Evolutionary conservation across 2,797 vertebrate genomes (phyloP).

Genomic region (Dryobates pubescens): DNA sequence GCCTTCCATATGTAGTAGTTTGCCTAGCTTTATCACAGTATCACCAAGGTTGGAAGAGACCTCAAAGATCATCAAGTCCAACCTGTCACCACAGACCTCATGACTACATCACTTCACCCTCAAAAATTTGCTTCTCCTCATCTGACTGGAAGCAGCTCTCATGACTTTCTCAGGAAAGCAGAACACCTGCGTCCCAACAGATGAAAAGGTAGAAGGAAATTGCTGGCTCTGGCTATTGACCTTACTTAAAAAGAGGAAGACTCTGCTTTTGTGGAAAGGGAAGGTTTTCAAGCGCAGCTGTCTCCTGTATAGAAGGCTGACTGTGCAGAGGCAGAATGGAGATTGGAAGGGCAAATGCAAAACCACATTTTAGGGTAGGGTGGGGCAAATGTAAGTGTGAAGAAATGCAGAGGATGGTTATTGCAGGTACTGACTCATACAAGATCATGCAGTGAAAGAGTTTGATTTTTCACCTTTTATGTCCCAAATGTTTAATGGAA

Average conservation of each 20-base stretch:
- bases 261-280: background rate
- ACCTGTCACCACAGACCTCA: too few species aligned
- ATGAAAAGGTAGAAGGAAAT: background rate
- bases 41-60: too few species aligned
- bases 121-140: background rate
- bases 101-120: background rate
- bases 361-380: background rate
- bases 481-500: slow-evolving; percentile 40
- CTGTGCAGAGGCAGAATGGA: background rate
- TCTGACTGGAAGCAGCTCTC: background rate
- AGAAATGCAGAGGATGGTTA: background rate
- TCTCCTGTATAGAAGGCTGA: background rate
- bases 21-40: background rate
- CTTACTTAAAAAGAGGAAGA: background rate
- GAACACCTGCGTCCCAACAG: background rate
- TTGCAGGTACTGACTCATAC: background rate
- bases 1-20: background rate
- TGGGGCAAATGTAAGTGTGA: background rate
- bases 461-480: slow-evolving; percentile 37
- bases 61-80: too few species aligned
- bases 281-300: background rate
- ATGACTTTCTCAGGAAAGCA: background rate
- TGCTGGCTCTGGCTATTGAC: background rate
- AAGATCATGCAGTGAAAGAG: background rate
- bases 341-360: background rate